Percentiles rank a stretch among this genome's conserved stretches.
Evolutionary conservation across 1,140 invertebrate genomes (phyloP).

Genomic region (Neelides sp.): DNA sequence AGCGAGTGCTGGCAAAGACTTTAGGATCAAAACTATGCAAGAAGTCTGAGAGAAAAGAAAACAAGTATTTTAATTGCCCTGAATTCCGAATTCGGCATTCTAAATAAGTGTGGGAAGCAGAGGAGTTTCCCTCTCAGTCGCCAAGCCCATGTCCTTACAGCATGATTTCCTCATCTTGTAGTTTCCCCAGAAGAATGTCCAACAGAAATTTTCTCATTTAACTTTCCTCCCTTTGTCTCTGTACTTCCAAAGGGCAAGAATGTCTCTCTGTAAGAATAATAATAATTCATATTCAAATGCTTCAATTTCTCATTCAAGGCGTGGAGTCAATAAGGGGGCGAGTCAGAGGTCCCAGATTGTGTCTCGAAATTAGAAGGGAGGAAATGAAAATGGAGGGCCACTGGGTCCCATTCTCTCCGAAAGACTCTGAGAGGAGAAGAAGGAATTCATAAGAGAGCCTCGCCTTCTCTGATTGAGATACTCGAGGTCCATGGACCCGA

Average conservation of each 20-base stretch:
- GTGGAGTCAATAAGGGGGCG: no score
- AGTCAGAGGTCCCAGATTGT: no score
- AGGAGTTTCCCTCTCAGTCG: neutral
- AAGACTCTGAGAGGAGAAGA: neutral
- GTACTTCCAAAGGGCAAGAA: no score
- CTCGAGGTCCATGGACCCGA: conserved; percentile 9
- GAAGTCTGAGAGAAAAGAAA: conserved; percentile 28
- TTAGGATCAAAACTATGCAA: conserved; percentile 22
- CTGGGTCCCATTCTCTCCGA: neutral
- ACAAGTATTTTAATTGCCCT: conserved; percentile 31
- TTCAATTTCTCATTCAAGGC: no score
- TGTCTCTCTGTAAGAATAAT: no score
- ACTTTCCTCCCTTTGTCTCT: no score
- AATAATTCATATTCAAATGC: neutral
- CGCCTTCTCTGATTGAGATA: no score
- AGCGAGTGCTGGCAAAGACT: neutral
- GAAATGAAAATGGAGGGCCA: conserved; percentile 2
- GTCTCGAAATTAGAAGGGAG: conserved; percentile 1
- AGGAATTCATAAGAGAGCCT: neutral
- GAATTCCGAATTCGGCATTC: conserved; percentile 15
- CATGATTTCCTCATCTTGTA: neutral
- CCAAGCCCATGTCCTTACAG: neutral
- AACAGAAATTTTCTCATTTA: no score
- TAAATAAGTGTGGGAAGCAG: conserved; percentile 15
- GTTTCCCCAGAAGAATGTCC: no score